These are phyloP conservation scores for Buphagus erythrorhynchus DNA, from an alignment of 2,797 vertebrate species.

Conservation along the genomic window DNA sequence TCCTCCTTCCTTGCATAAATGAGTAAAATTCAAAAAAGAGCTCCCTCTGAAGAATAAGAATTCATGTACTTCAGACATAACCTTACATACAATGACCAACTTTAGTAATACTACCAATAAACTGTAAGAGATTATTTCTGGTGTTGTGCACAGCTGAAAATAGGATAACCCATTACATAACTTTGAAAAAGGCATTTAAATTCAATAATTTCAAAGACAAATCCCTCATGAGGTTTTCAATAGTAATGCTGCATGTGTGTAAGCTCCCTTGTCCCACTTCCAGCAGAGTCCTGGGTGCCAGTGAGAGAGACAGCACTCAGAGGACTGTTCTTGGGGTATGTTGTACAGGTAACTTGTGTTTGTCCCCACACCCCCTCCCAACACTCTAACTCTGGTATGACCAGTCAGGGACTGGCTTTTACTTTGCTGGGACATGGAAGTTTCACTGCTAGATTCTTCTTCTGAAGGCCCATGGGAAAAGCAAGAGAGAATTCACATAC, in stretches of 20 bases:
- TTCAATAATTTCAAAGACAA: not conserved
- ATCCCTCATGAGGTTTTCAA: not conserved
- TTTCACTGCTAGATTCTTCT: not conserved
- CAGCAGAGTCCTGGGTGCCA: not conserved
- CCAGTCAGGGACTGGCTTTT: not conserved
- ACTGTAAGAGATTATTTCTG: not conserved
- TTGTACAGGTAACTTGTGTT: not conserved
- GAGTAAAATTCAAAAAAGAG: not conserved
- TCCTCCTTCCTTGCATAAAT: not conserved
- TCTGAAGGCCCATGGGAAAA: not conserved
- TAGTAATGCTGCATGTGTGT: not conserved
- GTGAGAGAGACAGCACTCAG: too few relatives aligned
- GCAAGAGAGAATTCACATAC: not conserved
- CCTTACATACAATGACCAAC: not conserved
- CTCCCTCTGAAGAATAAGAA: not conserved
- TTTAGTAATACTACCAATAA: not conserved
- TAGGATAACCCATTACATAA: not conserved
- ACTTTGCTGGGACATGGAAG: not conserved
- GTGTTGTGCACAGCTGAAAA: not conserved
- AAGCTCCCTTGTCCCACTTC: not conserved
- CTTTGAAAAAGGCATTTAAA: not conserved
- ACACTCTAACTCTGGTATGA: rapidly evolving
- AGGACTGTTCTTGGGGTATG: not conserved
- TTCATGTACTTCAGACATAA: not conserved
- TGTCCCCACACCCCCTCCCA: not conserved